A percentile compares a stretch with the other conserved stretches of the same genome.
Evolutionary conservation across 2,113 vertebrate genomes (phyloP).

Genomic region (Xiphias gladius): DNA sequence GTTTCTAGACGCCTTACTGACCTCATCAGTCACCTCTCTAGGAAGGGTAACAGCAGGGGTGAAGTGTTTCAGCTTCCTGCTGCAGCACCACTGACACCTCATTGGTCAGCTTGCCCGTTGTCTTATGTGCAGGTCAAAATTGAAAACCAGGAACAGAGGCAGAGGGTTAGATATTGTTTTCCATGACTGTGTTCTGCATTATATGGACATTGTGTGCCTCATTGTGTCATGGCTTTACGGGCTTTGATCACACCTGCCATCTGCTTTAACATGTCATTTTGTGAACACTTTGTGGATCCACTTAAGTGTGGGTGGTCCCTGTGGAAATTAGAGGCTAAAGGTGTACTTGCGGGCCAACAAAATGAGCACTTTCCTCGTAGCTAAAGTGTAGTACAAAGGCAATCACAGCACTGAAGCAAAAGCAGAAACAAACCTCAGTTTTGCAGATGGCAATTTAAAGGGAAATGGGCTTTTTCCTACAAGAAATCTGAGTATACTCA

Average conservation of each 20-base stretch:
- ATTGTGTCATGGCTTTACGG: not conserved
- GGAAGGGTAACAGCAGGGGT: conserved; percentile 62
- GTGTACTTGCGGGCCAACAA: not conserved
- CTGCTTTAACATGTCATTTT: not conserved
- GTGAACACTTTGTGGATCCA: not conserved
- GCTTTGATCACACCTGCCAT: conserved; percentile 19
- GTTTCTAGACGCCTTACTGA: conserved; percentile 45
- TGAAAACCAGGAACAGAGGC: conserved; percentile 34
- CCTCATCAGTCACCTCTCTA: conserved; percentile 46
- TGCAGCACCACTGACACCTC: conserved; percentile 24
- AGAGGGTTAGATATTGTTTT: conserved; percentile 25
- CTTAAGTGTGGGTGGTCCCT: not conserved
- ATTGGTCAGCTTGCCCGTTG: conserved; percentile 25
- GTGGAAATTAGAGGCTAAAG: not conserved
- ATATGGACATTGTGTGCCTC: not conserved
- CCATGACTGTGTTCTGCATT: not conserved
- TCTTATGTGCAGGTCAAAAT: conserved; percentile 34
- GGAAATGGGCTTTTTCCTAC: conserved; percentile 5
- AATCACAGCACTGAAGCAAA: not conserved
- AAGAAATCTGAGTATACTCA: conserved; percentile 50
- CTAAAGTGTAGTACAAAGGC: not conserved
- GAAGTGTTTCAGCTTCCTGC: conserved; percentile 64
- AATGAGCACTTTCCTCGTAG: not conserved
- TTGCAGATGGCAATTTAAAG: conserved; percentile 9
- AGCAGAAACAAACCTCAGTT: not conserved